Evolutionary conservation across 1,140 invertebrate species (phyloP), one percentile per base, ranked within the genome.

Genomic region (Drosophila obscura): DNA sequence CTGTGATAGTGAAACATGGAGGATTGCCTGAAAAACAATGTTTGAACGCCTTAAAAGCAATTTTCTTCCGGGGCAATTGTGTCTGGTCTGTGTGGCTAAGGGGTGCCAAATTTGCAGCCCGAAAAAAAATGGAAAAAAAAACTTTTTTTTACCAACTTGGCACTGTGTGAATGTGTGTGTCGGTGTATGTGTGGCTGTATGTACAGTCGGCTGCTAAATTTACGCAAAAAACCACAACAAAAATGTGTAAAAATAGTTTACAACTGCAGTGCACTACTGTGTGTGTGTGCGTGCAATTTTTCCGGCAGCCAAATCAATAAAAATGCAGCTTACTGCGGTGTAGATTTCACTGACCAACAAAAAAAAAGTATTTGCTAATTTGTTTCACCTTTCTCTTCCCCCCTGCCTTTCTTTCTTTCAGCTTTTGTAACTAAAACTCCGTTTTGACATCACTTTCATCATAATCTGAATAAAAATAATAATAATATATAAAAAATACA

Each of bases 371-470:
- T 46, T 60, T 60, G 15, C 50, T 76, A 76, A 76, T 63, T 51
- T 31, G 53, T 74, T 64, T 16, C 48, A 51, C 56, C 24, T 67
- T 58, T 75, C 22, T 66, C 55, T 63, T 55, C 22, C 22, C 55
- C 60, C 41, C 6, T 4, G 2, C 31, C 28, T 57, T 16, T 15
- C n/a, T 22, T 16, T 57, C 87, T 94, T 94, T 88, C 94, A 96
- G 95, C 95, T 95, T 95, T 95, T 96, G 95, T 95, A 95, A 95
- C 94, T 95, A 94, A 95, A 94, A 94, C 94, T 94, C 94, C 88
- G 90, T 91, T 91, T 91, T 91, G 90, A 91, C 90, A 91, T 91
- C 90, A 91, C 90, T 91, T 90, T 91, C 90, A 91, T 91, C 88
- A 90, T 90, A 90, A 91, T 89, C 83, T 91, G 80, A 91, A 89